These are phyloP conservation scores for Pygmarrhopalites habei DNA, from an alignment of 1,140 invertebrate species.

Conservation along the genomic window DNA sequence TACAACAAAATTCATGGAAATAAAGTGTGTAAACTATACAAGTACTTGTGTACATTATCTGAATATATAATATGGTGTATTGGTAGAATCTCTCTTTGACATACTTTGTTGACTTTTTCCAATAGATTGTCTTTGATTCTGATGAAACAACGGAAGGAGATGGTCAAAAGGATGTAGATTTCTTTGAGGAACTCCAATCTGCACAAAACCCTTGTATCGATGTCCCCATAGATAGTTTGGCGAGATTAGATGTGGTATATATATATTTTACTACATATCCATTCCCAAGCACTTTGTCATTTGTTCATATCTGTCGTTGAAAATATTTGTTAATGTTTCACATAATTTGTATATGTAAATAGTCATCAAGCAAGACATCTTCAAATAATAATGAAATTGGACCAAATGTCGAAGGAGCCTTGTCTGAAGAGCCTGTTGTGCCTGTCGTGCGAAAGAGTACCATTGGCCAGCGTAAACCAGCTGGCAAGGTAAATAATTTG, in stretches of 20 bases:
- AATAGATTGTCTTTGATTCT: constrained; percentile 33
- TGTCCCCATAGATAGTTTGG: constrained; percentile 23
- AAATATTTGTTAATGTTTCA: background rate
- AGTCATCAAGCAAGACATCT: background rate
- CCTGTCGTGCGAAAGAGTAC: constrained; percentile 57
- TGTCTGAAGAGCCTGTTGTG: constrained; percentile 38
- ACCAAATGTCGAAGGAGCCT: constrained; percentile 49
- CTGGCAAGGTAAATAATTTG: constrained; percentile 53
- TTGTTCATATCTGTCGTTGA: too few species aligned
- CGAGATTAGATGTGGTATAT: constrained; percentile 29
- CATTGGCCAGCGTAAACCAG: constrained; percentile 59
- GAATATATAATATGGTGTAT: too few species aligned
- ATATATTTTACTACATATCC: constrained; percentile 13
- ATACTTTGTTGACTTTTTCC: too few species aligned
- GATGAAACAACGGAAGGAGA: constrained; percentile 16
- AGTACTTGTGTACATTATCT: too few species aligned
- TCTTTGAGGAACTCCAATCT: constrained; percentile 59
- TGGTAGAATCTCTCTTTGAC: too few species aligned
- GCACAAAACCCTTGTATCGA: constrained; percentile 5
- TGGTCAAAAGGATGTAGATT: constrained; percentile 63
- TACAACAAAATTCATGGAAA: constrained; percentile 82
- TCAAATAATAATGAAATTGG: constrained; percentile 35
- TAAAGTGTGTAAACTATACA: constrained; percentile 61
- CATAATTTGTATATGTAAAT: background rate
- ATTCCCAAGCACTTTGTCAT: constrained; percentile 13